Base-by-base conservation (phyloP, 2,113 vertebrate genomes). In the Eolophus roseicapilla region DNA sequence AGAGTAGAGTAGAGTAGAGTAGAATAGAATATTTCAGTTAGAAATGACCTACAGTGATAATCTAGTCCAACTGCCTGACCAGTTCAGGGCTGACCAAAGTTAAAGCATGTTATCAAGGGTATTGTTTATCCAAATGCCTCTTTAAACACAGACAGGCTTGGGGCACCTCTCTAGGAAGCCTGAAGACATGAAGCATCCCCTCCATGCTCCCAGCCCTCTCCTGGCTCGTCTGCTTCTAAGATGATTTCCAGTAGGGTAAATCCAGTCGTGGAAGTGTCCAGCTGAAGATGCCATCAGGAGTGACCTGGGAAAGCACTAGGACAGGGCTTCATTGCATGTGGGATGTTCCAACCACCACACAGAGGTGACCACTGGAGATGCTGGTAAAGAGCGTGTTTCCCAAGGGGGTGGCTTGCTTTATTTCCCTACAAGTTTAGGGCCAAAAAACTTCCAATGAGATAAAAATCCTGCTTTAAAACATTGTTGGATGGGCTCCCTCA, bases 301-400 rank as follows among this genome's bases (percentile, higher is more conserved):
- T 77, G 41, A 65, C 64, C 23, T 81, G 15, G 67, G 59, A 65
- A 86, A 57, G 68, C 7, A 25, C 0, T 5, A 67, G 41, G n/a
- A 52, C 17, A 49, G 19, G 18, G 17, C 18, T 83, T 21, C 9
- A 25, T 68, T 8, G 15, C 43, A 31, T 81, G 55, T 1, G 4
- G 46, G 44, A 41, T 0, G 1, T 69, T 79, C 25, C 68, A 68
- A 21, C 19, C 5, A 20, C 55, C 0, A 0, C 2, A 12, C 53
- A 71, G 90, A 92, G 78, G 65, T 76, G 88, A 90, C 76, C 0
- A 0, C 55, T 93, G 86, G 62, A 81, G 39, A n/a, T 1, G 2
- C 15, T 59, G 60, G 35, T 62, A 86, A 75, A 69, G 46, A 33
- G 39, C 2, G 1, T 1, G 0, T 85, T 68, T 82, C 41, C 85